Conservation (phyloP, 1,140 invertebrate genomes). For the Venustaconcha ellipsiformis region DNA sequence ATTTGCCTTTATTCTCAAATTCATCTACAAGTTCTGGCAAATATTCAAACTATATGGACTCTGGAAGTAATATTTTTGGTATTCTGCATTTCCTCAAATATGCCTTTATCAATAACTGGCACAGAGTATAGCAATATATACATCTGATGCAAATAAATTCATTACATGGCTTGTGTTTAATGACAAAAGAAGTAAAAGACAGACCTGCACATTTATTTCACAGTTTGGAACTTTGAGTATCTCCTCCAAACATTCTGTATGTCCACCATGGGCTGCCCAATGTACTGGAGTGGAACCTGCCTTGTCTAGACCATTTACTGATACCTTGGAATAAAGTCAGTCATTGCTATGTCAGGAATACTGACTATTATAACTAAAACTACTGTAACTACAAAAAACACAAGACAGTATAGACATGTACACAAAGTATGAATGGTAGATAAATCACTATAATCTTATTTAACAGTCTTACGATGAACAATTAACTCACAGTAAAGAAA, state of each 20-base stretch:
- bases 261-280: conserved; percentile 77
- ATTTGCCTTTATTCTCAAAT: too few species aligned
- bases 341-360: background rate
- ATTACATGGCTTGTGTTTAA: background rate
- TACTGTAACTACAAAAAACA: background rate
- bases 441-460: background rate
- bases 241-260: conserved; percentile 64
- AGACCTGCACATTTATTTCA: conserved; percentile 69
- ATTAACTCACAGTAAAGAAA: too few species aligned
- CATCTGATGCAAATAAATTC: background rate
- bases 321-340: conserved; percentile 67
- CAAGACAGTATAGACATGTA: background rate
- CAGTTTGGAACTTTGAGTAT: conserved; percentile 64
- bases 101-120: too few species aligned
- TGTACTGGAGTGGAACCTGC: conserved; percentile 79
- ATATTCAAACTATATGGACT: too few species aligned
- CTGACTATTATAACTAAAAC: background rate
- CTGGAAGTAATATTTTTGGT: too few species aligned
- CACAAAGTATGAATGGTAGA: background rate
- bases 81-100: too few species aligned
- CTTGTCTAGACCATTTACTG: conserved; percentile 78
- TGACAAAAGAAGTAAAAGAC: background rate
- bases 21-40: too few species aligned
- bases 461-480: background rate
- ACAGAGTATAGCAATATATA: background rate